These are phyloP conservation scores for Etheostoma cragini DNA, from an alignment of 2,113 vertebrate genomes.

Conservation along the genomic window DNA sequence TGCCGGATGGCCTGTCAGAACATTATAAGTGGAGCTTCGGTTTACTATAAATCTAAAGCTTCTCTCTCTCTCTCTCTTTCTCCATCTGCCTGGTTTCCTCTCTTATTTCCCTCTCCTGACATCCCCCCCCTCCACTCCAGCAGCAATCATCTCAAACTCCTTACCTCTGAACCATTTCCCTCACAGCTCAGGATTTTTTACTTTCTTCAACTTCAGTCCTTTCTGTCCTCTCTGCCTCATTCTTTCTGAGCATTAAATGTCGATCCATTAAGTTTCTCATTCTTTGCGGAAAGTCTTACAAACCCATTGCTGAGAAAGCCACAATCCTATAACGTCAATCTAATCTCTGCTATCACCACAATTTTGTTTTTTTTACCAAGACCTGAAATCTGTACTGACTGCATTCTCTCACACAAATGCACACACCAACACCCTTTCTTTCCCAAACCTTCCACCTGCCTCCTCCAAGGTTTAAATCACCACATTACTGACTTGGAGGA, in stretches of 20 bases:
- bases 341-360: slow-evolving; percentile 60
- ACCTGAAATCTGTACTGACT: slow-evolving; percentile 54
- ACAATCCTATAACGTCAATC: slow-evolving; percentile 52
- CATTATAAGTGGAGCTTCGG: slow-evolving; percentile 52
- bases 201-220: slow-evolving; percentile 29
- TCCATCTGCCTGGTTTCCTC: slow-evolving; percentile 47
- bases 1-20: slow-evolving; percentile 60
- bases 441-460: slow-evolving; percentile 33
- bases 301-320: slow-evolving; percentile 47
- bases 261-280: slow-evolving; percentile 68
- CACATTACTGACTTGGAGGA: slow-evolving; percentile 57
- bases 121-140: slow-evolving; percentile 13
- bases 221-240: not conserved
- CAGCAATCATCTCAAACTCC: slow-evolving; percentile 37
- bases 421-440: slow-evolving; percentile 31
- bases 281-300: slow-evolving; percentile 59
- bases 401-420: slow-evolving; percentile 36
- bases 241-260: slow-evolving; percentile 37
- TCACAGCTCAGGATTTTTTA: slow-evolving; percentile 45
- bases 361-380: not conserved
- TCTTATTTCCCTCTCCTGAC: slow-evolving; percentile 34
- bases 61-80: slow-evolving; percentile 29
- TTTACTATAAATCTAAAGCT: slow-evolving; percentile 61
- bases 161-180: slow-evolving; percentile 41
- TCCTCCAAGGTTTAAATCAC: slow-evolving; percentile 65